Base-by-base conservation (phyloP, 2,797 vertebrate genomes). In the Mus caroli region DNA sequence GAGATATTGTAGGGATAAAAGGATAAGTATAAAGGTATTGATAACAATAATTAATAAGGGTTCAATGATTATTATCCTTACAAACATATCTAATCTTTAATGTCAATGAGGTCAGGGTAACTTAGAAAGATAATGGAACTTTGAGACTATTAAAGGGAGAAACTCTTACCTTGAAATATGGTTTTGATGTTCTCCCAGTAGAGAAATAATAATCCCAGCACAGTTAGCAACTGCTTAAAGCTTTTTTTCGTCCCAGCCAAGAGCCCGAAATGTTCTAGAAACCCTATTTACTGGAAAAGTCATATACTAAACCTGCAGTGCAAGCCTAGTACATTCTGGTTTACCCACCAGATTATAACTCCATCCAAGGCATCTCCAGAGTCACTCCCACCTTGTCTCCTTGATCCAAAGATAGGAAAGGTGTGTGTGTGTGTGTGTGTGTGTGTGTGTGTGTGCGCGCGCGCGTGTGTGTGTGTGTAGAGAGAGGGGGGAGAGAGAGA, bases 301-400 rank as follows among this genome's bases (percentile, higher is more conserved):
- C 9, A 4, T 40, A 24, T 40, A 20, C 24, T 56, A 31, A 56
- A 4, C 67, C 67, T 73, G n/a, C 34, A 56, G 20, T n/a, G 62
- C 15, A 69, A 69, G 12, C 31, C 37, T 4, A 19, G 11, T n/a
- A 20, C 28, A 71, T 37, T 46, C 62, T 31, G 1, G n/a, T 56
- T 56, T 26, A 73, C 50, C 52, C 73, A 37, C 5, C 10, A 20
- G 52, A 56, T 40, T 40, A 40, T 20, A 88, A 58, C 20, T 56
- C n/a, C 50, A 43, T 20, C 9, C 15, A 73, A 56, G n/a, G 7
- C 52, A 40, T 54, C 26, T 9, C 15, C 7, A 50, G 62, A 69
- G 28, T 2, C 37, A 83, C 1, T 0, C 24, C 0, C 1, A 24
- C 3, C 22, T 12, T 28, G n/a, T 40, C n/a, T 73, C 24, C 37